Percentiles rank a stretch among this genome's conserved stretches.
Evolutionary conservation across 2,888 invertebrate genomes (phyloP).

Genomic region (Sialis fuliginosa): DNA sequence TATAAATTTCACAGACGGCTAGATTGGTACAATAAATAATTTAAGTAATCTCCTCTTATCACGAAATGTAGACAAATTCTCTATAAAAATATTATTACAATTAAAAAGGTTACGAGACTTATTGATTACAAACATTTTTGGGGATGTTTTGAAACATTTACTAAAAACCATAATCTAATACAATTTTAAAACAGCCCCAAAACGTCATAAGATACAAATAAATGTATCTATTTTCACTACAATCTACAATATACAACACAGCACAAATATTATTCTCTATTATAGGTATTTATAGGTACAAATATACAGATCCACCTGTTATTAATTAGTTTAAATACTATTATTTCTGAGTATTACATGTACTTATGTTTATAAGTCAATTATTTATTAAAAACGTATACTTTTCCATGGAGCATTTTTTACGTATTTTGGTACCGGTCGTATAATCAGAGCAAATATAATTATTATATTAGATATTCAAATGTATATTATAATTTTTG

Average conservation of each 20-base stretch:
- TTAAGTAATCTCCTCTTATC: too few species aligned
- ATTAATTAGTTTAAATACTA: conserved; percentile 2
- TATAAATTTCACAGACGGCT: too few species aligned
- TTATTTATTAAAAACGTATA: conserved; percentile 13
- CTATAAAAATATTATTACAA: too few species aligned
- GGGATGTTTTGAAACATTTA: too few species aligned
- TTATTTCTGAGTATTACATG: conserved; percentile 1
- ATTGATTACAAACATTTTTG: too few species aligned
- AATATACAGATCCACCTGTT: conserved; percentile 24
- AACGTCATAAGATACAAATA: neutral
- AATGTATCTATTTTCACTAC: conserved; percentile 1
- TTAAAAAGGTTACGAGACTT: too few species aligned
- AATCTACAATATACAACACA: conserved; percentile 23
- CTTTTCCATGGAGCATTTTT: conserved; percentile 11
- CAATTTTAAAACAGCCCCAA: too few species aligned
- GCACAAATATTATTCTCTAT: conserved; percentile 28
- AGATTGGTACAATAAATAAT: too few species aligned
- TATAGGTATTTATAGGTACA: conserved; percentile 19
- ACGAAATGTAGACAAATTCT: too few species aligned
- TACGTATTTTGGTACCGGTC: conserved; percentile 8
- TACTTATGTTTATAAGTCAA: conserved; percentile 1
- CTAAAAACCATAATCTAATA: too few species aligned
- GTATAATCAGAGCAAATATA: neutral
- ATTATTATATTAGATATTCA: neutral
- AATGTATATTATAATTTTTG: neutral